Base-by-base conservation (phyloP, 1,140 invertebrate species). In the Monomorium pharaonis region DNA sequence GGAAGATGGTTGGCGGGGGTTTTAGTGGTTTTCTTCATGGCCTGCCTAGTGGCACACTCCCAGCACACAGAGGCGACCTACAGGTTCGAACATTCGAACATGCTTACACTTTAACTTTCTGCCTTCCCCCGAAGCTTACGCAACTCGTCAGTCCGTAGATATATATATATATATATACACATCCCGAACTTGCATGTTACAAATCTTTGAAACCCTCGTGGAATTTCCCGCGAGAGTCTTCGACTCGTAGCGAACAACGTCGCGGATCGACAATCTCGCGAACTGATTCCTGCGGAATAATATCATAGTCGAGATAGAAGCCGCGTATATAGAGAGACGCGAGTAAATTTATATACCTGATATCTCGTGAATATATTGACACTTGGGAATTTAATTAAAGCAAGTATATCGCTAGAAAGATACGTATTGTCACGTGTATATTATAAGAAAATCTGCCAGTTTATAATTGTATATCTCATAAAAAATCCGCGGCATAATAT, bases 31-130 rank as follows among this genome's bases (percentile, higher is more conserved):
- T 93, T 94, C 76, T 93, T 95, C 70, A 93, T 94, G 90, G 92
- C 92, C 18, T 94, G 92, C 77, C 91, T 95, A 84, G 92, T 94
- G 5, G 95, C 94, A 62, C 98, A 99, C 94, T 98, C 98, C 2
- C 97, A 98, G 89, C 98, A 99, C 94, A 98, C 97, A 0, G 98
- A 98, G 94, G 97, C 97, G 69, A 98, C 98, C 1, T 98, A 98
- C 92, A 94, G 97, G 89, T 90, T n/a, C 21, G 49, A 16, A 47
- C 24, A 70, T 72, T 42, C 65, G 9, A 6, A 21, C 58, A 16
- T 12, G 33, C 24, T 60, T 60, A 72, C 44, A 70, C 24, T 18
- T n/a, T 56, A 65, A 67, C 21, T 44, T 47, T 47, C 47, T 0
- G 21, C 42, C n/a, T 3, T 3, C 21, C 21, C 1, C 21, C 24